Base-by-base conservation (phyloP, 2,797 vertebrate genomes). In the Carduelis carduelis region DNA sequence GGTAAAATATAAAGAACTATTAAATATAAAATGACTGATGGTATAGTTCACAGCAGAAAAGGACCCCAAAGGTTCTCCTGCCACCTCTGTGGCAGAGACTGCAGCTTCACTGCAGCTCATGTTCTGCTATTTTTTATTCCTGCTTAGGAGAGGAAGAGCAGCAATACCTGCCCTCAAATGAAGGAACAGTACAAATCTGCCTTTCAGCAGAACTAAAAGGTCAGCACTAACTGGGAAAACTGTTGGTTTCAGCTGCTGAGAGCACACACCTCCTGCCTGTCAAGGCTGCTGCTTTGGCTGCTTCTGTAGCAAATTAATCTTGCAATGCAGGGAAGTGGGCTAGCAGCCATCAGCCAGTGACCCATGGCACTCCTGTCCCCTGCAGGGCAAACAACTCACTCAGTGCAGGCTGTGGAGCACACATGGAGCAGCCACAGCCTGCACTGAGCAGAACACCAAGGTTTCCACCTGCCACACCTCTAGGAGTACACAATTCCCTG, bases 131-230 rank as follows among this genome's bases (percentile, higher is more conserved):
- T 53, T 56, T 72, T 76, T 6, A 53, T 43, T 27, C 59, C 49
- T 55, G 7, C 12, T 71, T 41, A 24, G 50, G n/a, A 90, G 57
- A 81, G 46, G 37, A 71, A 57, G 50, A 60, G 66, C 7, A 77
- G 39, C 35, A 75, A n/a, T 20, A 46, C 16, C 24, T 26, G 10
- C 26, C 14, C 41, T 50, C 23, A 65, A 69, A 78, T 10, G 68
- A 85, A 89, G 49, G 74, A 84, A 60, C 35, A 53, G 15, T 6
- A 46, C 27, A 50, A 84, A 89, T 41, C 44, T 74, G 64, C 68
- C 53, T 64, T 65, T 87, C 70, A 66, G 71, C 18, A 74, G 56
- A 61, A 74, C 30, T 5, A n/a, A 77, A 96, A 89, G 83, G 83
- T 93, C 86, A 96, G 1, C 70, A 47, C 68, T 93, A 83, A 70